These are phyloP conservation scores for Penaeus japonicus DNA, from an alignment of 1,140 invertebrate genomes.

Conservation along the genomic window DNA sequence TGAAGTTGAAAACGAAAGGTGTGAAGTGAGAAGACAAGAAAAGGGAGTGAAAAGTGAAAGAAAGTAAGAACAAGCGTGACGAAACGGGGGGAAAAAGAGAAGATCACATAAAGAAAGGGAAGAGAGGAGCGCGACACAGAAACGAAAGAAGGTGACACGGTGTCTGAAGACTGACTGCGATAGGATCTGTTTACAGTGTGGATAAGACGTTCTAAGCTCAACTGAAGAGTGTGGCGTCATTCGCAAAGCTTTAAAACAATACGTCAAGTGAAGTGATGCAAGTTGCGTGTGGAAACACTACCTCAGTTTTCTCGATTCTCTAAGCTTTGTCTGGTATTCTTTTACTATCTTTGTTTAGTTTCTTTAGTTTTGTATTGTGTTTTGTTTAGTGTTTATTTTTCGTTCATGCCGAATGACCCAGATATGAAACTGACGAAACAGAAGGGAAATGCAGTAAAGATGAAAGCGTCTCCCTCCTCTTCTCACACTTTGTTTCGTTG, in stretches of 20 bases:
- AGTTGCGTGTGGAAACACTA: background rate
- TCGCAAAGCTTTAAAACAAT: no score
- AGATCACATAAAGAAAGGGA: background rate
- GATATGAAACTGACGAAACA: no score
- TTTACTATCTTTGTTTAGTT: background rate
- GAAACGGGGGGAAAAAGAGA: background rate
- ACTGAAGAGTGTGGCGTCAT: no score
- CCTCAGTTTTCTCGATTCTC: background rate
- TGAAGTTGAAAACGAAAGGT: background rate
- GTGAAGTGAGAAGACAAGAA: background rate
- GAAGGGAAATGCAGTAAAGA: no score
- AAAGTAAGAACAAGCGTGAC: background rate
- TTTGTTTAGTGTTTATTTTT: background rate
- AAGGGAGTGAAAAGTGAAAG: background rate
- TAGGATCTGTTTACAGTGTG: background rate
- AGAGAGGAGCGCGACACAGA: background rate
- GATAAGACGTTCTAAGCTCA: background rate
- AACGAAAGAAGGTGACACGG: background rate
- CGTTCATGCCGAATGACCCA: background rate
- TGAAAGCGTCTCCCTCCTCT: background rate
- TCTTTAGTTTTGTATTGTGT: background rate
- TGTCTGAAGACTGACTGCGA: background rate
- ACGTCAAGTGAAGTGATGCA: no score
- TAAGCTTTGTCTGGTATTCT: background rate
- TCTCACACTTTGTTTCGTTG: slow-evolving; percentile 22